These are phyloP conservation scores for Macrophya annulata DNA, from an alignment of 2,888 invertebrate species.

Conservation along the genomic window DNA sequence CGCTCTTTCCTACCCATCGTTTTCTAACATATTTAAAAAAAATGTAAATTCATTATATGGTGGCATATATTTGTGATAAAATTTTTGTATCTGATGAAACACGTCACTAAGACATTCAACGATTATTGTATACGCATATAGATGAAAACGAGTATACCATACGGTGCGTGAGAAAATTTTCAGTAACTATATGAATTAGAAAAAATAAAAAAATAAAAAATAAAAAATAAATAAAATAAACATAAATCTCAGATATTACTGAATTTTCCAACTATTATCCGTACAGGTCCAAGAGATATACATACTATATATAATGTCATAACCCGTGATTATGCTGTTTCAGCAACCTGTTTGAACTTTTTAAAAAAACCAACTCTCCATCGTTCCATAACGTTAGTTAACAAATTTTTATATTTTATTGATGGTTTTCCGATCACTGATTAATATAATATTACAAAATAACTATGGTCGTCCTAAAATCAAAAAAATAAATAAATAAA, in stretches of 20 bases:
- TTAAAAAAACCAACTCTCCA: not conserved
- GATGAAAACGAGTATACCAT: too few relatives aligned
- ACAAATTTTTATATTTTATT: not conserved
- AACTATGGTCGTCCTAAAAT: not conserved
- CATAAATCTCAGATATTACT: too few relatives aligned
- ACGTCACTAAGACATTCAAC: too few relatives aligned
- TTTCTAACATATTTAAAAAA: not conserved
- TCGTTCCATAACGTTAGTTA: not conserved
- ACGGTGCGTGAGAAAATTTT: too few relatives aligned
- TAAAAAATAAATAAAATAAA: too few relatives aligned
- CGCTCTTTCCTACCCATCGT: too few relatives aligned
- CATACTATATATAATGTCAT: not conserved
- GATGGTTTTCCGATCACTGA: not conserved
- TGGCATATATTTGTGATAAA: too few relatives aligned
- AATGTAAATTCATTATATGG: not conserved
- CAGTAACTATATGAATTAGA: too few relatives aligned
- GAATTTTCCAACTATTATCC: not conserved
- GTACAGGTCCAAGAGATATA: not conserved
- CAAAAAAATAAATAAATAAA: too few relatives aligned
- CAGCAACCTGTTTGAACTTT: conserved; percentile 25
- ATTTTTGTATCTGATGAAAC: too few relatives aligned
- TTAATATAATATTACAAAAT: not conserved
- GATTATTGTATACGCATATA: not conserved
- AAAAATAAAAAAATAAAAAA: too few relatives aligned
- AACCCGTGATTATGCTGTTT: conserved; percentile 18